phyloP scores from a whole-genome alignment of 2,888 invertebrate genomes.

The Philhelius pedissequus region DNA sequence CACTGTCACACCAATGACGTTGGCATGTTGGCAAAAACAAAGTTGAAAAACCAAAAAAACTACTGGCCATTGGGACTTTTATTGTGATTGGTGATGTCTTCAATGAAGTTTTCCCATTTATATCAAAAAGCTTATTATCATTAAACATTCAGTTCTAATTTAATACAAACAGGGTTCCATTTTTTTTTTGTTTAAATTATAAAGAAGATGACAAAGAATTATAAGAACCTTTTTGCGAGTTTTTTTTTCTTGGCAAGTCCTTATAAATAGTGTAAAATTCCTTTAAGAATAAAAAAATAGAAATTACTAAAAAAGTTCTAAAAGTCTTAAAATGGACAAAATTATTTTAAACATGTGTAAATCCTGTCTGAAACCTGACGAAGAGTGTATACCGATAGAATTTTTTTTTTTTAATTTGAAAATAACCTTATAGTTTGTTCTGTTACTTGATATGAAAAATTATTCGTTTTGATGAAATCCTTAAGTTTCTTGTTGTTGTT shows the following conservation, averaged over 20 bases:
- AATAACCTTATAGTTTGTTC: neutral
- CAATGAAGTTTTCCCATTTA: too few species aligned
- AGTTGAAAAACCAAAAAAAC: too few species aligned
- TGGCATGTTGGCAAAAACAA: too few species aligned
- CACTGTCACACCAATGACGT: too few species aligned
- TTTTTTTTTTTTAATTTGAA: neutral
- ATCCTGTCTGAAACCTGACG: neutral
- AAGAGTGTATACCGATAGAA: slow-evolving; percentile 21
- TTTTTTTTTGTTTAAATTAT: too few species aligned
- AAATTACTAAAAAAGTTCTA: neutral
- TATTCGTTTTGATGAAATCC: neutral
- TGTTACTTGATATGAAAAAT: slow-evolving; percentile 20
- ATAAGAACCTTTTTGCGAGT: neutral
- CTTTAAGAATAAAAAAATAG: neutral
- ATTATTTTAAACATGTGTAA: neutral
- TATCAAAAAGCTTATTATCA: too few species aligned
- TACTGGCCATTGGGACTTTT: too few species aligned
- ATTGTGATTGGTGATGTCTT: too few species aligned
- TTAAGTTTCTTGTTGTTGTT: neutral
- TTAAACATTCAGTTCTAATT: too few species aligned
- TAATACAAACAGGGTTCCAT: too few species aligned
- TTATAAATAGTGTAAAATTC: neutral
- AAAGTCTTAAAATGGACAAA: slow-evolving; percentile 14
- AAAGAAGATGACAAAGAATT: too few species aligned
- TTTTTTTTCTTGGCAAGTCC: neutral